Conservation (phyloP, 2,113 vertebrate species). For the Mungos mungo region DNA sequence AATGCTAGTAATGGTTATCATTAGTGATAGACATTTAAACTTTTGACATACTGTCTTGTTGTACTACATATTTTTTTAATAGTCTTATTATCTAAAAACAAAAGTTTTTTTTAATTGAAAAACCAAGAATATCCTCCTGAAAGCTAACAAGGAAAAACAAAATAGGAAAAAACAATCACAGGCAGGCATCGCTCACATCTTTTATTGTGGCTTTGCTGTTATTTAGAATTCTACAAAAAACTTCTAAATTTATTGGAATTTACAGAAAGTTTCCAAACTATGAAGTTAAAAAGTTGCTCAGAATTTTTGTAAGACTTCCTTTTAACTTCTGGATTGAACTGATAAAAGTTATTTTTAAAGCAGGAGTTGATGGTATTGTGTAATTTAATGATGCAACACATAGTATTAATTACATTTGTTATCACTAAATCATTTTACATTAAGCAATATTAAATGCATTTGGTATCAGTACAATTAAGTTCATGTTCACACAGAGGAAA, state of each 20-base stretch:
- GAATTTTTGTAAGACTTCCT: background rate
- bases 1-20: background rate
- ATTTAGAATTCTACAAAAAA: background rate
- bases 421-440: background rate
- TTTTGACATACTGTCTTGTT: background rate
- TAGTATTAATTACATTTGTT: background rate
- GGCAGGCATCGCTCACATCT: background rate
- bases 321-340: background rate
- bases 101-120: background rate
- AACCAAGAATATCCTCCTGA: background rate
- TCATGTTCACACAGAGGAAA: background rate
- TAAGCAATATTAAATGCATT: background rate
- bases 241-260: background rate
- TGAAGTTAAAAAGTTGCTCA: background rate
- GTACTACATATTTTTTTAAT: background rate
- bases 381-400: background rate
- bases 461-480: background rate
- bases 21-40: background rate
- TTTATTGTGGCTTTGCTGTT: background rate
- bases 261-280: background rate
- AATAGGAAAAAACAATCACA: background rate
- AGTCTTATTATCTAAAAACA: background rate
- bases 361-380: accelerated
- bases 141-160: background rate
- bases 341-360: background rate